Conservation (phyloP, 2,888 invertebrate species). For the Orthosia gracilis region DNA sequence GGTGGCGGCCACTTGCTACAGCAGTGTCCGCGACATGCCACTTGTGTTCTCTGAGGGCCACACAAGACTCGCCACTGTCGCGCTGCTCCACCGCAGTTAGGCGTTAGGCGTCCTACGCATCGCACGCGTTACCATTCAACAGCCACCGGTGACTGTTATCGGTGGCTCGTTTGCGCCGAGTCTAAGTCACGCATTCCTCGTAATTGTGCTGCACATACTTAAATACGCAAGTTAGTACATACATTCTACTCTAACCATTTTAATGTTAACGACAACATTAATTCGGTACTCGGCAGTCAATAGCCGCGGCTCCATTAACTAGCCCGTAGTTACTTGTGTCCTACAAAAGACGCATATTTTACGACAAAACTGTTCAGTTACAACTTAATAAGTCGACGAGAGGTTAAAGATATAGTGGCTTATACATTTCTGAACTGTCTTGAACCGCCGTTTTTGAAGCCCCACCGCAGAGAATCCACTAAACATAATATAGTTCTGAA, state of each 20-base stretch:
- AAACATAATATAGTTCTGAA: conserved; percentile 29
- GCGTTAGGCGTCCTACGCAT: too few species aligned
- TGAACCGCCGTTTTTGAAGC: conserved; percentile 40
- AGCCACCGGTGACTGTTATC: too few species aligned
- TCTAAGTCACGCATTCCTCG: too few species aligned
- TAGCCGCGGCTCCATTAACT: conserved; percentile 37
- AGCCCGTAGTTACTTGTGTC: conserved; percentile 28
- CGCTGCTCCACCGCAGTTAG: too few species aligned
- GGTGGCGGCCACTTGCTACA: too few species aligned
- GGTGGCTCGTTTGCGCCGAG: too few species aligned
- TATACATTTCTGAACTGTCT: conserved; percentile 15
- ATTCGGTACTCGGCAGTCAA: conserved; percentile 34
- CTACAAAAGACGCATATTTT: conserved; percentile 49
- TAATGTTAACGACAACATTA: conserved; percentile 53
- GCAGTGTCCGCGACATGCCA: too few species aligned
- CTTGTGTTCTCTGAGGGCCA: too few species aligned
- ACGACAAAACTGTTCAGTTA: conserved; percentile 47
- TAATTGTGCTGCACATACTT: conserved; percentile 20
- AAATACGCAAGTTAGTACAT: conserved; percentile 4
- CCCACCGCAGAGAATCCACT: conserved; percentile 38
- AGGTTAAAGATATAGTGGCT: conserved; percentile 24
- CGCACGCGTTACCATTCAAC: too few species aligned
- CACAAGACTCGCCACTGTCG: too few species aligned
- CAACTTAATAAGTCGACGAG: conserved; percentile 47
- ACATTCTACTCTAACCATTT: conserved; percentile 27